Percentiles rank a stretch among this genome's conserved stretches.
These are phyloP conservation scores for Ganaspis brasiliensis DNA, from an alignment of 2,888 invertebrate genomes.

Conservation along the genomic window DNA sequence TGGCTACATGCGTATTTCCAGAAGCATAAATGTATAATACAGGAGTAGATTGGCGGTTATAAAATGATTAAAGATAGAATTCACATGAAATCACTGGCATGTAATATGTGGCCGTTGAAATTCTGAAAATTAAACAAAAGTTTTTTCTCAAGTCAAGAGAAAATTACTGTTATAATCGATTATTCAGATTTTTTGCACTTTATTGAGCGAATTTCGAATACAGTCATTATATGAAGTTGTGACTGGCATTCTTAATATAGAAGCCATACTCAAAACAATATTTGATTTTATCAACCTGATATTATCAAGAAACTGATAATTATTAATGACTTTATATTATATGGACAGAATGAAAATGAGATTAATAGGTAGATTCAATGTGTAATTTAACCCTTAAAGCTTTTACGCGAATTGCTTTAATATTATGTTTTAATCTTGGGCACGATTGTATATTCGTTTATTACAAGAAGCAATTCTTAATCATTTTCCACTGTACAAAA, in stretches of 20 bases:
- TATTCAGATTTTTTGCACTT: background rate
- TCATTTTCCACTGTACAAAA: conserved; percentile 2
- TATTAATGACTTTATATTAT: conserved; percentile 20
- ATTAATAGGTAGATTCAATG: conserved; percentile 12
- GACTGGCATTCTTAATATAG: conserved; percentile 12
- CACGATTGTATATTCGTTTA: background rate
- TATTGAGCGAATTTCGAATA: background rate
- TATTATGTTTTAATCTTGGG: background rate
- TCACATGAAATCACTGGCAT: background rate
- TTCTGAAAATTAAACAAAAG: background rate
- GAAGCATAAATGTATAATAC: conserved; percentile 34
- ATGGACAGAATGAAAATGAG: background rate
- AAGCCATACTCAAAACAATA: background rate
- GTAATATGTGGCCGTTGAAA: background rate
- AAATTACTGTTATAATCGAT: conserved; percentile 11
- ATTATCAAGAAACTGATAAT: conserved; percentile 12
- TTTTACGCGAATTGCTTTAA: background rate
- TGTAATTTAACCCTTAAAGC: background rate
- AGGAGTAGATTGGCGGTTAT: conserved; percentile 3
- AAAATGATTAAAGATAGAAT: background rate
- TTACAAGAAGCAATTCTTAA: background rate
- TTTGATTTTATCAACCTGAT: conserved; percentile 10
- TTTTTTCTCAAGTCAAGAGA: background rate
- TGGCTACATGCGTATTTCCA: conserved; percentile 57
- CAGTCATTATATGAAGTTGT: conserved; percentile 4